Base-by-base conservation (phyloP, 2,888 invertebrate species). In the Lasius fuliginosus region DNA sequence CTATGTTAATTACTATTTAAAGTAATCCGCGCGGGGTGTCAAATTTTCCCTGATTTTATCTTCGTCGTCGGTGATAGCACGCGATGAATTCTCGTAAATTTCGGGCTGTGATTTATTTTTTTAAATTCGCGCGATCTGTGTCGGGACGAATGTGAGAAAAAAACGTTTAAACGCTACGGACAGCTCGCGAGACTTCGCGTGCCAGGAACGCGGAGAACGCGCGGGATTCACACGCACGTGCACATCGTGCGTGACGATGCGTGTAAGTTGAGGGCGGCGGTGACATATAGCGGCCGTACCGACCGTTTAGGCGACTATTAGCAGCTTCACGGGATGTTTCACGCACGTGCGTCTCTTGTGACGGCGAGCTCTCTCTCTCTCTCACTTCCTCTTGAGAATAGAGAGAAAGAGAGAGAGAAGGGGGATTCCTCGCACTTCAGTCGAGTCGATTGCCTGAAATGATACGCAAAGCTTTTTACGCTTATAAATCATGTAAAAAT, bases 221-320 rank as follows among this genome's bases (percentile, higher is more conserved):
- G 40, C 81, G 86, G 30, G 85, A 83, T 87, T 89, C 89, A 86
- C 89, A 83, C 82, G 90, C 88, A 87, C 85, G 86, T 86, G 88
- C 82, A n/a, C 49, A 82, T 87, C 86, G 89, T 71, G 85, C 83
- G 83, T 82, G 67, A 42, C 85, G 82, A 77, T 27, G 86, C 90
- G 85, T 85, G 90, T 86, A 89, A 90, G 85, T 87, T 86, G 90
- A 84, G 88, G 91, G 89, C 88, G 88, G 87, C 77, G 88, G 86
- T 92, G 91, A 92, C 90, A 88, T 90, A 92, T 90, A 90, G 91
- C 90, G 90, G 92, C 92, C 90, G 89, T 87, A 36, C 87, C 90
- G 87, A 92, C 89, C 92, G 87, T 92, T 92, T 92, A 92, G 91
- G 88, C 90, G 92, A 92, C 92, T 92, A 92, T 90, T 90, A 90